Evolutionary conservation across 2,888 invertebrate species (phyloP), one percentile per base, ranked within the genome.

Genomic region (Leistus spinibarbis): DNA sequence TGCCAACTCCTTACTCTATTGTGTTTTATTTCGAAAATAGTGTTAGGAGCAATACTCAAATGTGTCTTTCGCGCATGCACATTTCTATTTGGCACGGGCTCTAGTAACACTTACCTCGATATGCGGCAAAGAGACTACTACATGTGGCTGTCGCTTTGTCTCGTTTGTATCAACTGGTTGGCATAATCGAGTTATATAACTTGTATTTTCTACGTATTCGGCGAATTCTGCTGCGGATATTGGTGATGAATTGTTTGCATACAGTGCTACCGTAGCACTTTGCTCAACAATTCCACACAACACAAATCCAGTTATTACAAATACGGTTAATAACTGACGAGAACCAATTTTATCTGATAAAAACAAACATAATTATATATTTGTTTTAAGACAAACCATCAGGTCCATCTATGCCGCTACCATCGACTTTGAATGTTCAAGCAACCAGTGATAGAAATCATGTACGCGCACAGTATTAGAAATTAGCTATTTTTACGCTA

Each of bases 251-350:
- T 82, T 84, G 70, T 88, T 88, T 1, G 88, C 88, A 54, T 88
- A 83, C 64, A 89, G 81, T 17, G 89, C 88, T 1, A 89, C 89
- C 1, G 88, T 88, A 10, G 89, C 88, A 76, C 88, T 88, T 77
- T 88, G 88, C 79, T 89, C 88, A 3, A 89, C 88, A 13, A 89
- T 85, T 0, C 89, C 89, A 76, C 88, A 88, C n/a, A 89, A 81
- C 16, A 88, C 87, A 78, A 89, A 88, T 10, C 88, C 89, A 22
- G 88, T 86, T 54, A 88, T 86, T 1, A 88, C 87, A 76, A 89
- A 86, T 13, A 86, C 82, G 16, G 87, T 86, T 53, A 89, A 84
- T 57, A 89, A 83, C 79, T 88, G 88, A 63, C 88, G 84, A 24
- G 88, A 88, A 20, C 85, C 85, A 76, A 86, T 83, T 80, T 85